Evolutionary conservation across 1,140 invertebrate species (phyloP).

Genomic region (Drosophila tani): DNA sequence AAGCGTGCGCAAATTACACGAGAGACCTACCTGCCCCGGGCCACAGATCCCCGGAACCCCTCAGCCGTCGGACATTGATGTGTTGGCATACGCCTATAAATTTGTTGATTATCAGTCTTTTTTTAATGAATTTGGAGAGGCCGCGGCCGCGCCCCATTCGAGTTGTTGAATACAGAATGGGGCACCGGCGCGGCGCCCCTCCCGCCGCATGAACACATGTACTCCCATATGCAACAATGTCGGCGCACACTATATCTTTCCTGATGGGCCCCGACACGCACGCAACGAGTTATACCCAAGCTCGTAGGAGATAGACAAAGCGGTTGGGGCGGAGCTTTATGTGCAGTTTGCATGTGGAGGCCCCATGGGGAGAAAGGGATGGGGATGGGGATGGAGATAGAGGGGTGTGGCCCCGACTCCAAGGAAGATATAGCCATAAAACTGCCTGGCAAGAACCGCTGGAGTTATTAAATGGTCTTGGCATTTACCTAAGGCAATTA

Average conservation of each 20-base stretch:
- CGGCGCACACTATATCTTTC: conserved; percentile 38
- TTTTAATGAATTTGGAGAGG: conserved; percentile 73
- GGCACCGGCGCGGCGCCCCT: conserved; percentile 10
- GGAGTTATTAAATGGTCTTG: conserved; percentile 32
- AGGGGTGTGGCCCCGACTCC: conserved; percentile 4
- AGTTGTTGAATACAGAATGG: conserved; percentile 51
- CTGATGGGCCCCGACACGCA: conserved; percentile 51
- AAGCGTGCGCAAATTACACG: conserved; percentile 79
- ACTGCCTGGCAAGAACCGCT: conserved; percentile 4
- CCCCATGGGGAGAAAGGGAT: conserved; percentile 13
- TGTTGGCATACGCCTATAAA: conserved; percentile 80
- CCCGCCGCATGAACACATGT: conserved; percentile 29
- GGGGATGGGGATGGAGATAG: not conserved
- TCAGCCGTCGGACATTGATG: conserved; percentile 59
- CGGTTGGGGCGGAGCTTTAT: conserved; percentile 62
- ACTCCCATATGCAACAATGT: conserved; percentile 51
- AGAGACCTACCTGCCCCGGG: conserved; percentile 67
- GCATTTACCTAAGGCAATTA: conserved; percentile 38
- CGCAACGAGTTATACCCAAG: conserved; percentile 20
- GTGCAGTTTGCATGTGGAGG: conserved; percentile 74
- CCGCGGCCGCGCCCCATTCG: conserved; percentile 47
- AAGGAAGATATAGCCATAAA: conserved; percentile 45
- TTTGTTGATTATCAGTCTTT: conserved; percentile 74
- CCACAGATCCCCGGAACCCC: not conserved
- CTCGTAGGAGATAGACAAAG: conserved; percentile 29